Evolutionary conservation across 2,797 vertebrate species (phyloP).

Genomic region (Alcedo atthis): DNA sequence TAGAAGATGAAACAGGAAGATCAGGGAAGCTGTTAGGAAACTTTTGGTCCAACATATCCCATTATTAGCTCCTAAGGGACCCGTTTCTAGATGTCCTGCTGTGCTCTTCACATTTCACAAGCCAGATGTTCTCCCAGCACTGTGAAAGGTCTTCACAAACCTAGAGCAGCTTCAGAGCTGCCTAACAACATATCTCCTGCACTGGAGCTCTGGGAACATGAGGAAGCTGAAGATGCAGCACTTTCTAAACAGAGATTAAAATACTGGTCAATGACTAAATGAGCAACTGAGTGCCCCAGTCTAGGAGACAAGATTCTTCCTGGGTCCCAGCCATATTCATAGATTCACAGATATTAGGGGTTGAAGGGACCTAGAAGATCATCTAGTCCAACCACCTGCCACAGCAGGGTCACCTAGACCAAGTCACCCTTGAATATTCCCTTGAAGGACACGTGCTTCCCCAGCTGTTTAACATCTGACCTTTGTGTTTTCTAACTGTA

Average conservation of each 20-base stretch:
- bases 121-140: neutral
- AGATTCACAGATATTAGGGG: too few relatives aligned
- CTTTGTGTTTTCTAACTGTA: neutral
- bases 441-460: neutral
- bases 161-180: neutral
- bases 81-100: neutral
- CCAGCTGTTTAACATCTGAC: neutral
- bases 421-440: neutral
- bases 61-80: neutral
- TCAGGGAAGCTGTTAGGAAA: neutral
- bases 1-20: conserved; percentile 37
- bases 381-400: too few relatives aligned
- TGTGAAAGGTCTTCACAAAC: neutral
- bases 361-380: too few relatives aligned
- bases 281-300: neutral
- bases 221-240: neutral
- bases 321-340: neutral
- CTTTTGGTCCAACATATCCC: neutral
- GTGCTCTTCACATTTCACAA: neutral
- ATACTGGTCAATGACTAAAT: neutral
- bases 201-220: neutral
- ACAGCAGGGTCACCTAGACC: too few relatives aligned
- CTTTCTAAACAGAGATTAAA: neutral
- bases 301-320: neutral
- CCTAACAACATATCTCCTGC: neutral